These are phyloP conservation scores for Oxygymnocypris stewartii DNA, from an alignment of 2,113 vertebrate species.

Conservation along the genomic window DNA sequence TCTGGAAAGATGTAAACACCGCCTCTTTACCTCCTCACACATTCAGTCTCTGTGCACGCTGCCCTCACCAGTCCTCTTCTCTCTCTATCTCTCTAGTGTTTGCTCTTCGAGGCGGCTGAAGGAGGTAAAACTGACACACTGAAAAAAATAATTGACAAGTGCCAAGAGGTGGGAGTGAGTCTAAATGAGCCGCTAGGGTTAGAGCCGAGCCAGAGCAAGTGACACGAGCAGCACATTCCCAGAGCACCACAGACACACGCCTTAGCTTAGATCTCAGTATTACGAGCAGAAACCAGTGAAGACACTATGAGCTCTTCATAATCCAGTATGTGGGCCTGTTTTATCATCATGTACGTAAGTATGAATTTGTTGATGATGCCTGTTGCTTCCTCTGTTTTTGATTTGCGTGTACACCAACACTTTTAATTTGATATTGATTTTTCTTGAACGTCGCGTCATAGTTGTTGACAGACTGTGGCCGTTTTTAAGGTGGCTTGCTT, in stretches of 20 bases:
- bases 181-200: conserved; percentile 93
- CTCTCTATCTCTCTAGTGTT: conserved; percentile 77
- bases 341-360: conserved; percentile 94
- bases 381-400: conserved; percentile 62
- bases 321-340: conserved; percentile 79
- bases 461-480: conserved; percentile 77
- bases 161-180: conserved; percentile 95
- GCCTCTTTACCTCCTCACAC: conserved; percentile 2
- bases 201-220: conserved; percentile 84
- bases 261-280: conserved; percentile 3
- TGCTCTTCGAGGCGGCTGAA: conserved; percentile 94
- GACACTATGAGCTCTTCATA: conserved; percentile 82
- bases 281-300: conserved; percentile 70
- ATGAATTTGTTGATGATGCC: conserved; percentile 91
- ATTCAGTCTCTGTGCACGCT: background rate
- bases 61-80: background rate
- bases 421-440: conserved; percentile 76
- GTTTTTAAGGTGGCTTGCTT: conserved; percentile 68
- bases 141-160: conserved; percentile 90
- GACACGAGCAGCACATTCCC: conserved; percentile 74
- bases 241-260: conserved; percentile 44
- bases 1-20: conserved; percentile 96
- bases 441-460: conserved; percentile 73
- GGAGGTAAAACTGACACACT: conserved; percentile 92
- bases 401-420: conserved; percentile 69